Conservation (phyloP, 2,888 invertebrate species). For the Chymomyza fuscimana region DNA sequence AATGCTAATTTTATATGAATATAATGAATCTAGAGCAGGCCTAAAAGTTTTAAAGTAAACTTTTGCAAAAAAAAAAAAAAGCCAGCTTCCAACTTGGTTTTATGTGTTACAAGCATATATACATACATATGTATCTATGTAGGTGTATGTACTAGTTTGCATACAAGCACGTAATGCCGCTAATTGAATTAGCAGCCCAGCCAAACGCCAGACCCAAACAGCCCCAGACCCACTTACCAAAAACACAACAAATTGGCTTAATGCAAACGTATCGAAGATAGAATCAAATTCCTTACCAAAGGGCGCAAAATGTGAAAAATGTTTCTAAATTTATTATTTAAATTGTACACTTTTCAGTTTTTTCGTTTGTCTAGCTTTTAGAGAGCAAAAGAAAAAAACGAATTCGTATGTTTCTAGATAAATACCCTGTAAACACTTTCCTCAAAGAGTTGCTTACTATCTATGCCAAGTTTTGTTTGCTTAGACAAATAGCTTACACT, state of each 20-base stretch:
- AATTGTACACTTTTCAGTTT: background rate
- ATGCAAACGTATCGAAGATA: slow-evolving; percentile 41
- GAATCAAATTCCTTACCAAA: background rate
- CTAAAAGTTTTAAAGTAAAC: background rate
- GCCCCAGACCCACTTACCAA: background rate
- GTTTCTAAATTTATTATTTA: background rate
- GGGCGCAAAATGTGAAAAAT: background rate
- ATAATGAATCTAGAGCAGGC: background rate
- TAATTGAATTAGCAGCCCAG: slow-evolving; percentile 7
- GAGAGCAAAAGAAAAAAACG: background rate
- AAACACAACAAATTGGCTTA: slow-evolving; percentile 59
- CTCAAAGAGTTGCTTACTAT: too few species aligned
- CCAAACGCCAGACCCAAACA: background rate
- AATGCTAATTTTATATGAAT: background rate
- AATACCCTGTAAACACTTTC: background rate
- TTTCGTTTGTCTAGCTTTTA: background rate
- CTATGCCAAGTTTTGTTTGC: too few species aligned
- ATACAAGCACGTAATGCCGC: background rate
- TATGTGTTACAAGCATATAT: background rate
- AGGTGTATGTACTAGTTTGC: background rate
- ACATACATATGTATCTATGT: background rate
- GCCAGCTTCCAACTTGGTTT: background rate
- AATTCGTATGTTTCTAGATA: too few species aligned
- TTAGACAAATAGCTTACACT: too few species aligned
- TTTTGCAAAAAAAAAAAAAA: background rate